Evolutionary conservation across 2,797 vertebrate species (phyloP), one percentile per base, ranked within the genome.

Genomic region (Chaetodon trifasciatus): DNA sequence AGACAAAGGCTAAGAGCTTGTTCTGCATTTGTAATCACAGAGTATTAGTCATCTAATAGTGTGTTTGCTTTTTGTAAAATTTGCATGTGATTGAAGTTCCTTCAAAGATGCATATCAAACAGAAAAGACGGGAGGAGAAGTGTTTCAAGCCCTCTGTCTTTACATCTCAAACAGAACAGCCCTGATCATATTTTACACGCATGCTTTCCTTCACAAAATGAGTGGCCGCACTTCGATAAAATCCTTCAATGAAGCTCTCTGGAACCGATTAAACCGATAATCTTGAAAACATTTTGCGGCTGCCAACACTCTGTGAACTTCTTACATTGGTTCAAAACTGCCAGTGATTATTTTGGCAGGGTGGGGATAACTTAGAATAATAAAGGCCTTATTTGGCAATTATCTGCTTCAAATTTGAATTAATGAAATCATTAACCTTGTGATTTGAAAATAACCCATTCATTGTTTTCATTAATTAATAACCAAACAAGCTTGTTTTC

Each of bases 1-100:
- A 74, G 76, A 83, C 81, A 83, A 81, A 87, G 82, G 79, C 86
- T 82, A 79, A 86, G 75, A 86, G 86, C 84, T 85, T 80, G 84
- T 81, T 86, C 69, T 79, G 83, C 80, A 84, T 89, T 61, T 44
- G 79, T 84, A 88, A 88, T 91, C 55, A 79, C 50, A 32, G 53
- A 70, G 73, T 73, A 85, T 88, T 88, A 85, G 74, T 83, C 86
- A 82, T 88, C 82, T 87, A 87, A 91, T 83, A 87, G 81, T 24
- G 11, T 81, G 67, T 87, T 86, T 82, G 67, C 67, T 83, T 90
- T 82, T 74, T 74, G 65, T 80, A 24, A 39, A 64, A 86, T 88
- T 69, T 81, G 76, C 87, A 88, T 88, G 32, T 61, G 76, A 87
- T 53, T 85, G 81, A 90, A 82, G 80, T 73, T 88, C 35, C 49